Evolutionary conservation across 2,797 vertebrate genomes (phyloP).

Genomic region (Streptopelia turtur): DNA sequence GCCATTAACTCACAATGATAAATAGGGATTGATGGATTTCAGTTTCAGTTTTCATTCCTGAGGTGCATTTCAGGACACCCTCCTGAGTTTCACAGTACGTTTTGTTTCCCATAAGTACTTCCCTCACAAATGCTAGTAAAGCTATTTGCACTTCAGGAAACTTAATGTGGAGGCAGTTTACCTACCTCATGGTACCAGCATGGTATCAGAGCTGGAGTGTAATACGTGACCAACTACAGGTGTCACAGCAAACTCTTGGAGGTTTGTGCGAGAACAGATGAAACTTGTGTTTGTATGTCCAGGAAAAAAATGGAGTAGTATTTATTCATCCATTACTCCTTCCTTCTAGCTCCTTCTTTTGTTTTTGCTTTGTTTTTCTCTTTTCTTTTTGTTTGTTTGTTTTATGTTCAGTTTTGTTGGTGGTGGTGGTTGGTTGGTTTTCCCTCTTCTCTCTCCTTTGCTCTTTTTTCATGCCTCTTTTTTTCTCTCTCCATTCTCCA

Average conservation of each 20-base stretch:
- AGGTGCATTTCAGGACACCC: background rate
- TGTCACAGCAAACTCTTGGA: background rate
- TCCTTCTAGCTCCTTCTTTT: background rate
- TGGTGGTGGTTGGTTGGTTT: too few relatives aligned
- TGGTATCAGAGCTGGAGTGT: background rate
- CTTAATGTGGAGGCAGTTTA: background rate
- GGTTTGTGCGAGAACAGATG: background rate
- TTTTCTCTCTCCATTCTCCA: background rate
- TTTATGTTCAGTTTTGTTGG: too few relatives aligned
- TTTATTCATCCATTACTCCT: background rate
- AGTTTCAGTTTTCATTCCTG: slow-evolving; percentile 26
- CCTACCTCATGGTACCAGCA: background rate
- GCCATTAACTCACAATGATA: slow-evolving; percentile 27
- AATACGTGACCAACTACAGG: background rate
- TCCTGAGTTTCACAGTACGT: background rate
- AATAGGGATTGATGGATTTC: slow-evolving; percentile 3
- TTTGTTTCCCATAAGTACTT: background rate
- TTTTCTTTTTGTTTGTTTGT: too few relatives aligned
- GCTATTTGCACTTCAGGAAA: background rate
- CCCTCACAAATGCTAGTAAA: background rate
- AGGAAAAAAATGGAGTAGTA: background rate
- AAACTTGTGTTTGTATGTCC: background rate
- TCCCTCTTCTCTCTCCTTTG: background rate
- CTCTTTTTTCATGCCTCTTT: background rate
- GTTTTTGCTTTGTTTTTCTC: too few relatives aligned